phyloP scores from a whole-genome alignment of 2,113 vertebrate species.

The Peromyscus californicus region DNA sequence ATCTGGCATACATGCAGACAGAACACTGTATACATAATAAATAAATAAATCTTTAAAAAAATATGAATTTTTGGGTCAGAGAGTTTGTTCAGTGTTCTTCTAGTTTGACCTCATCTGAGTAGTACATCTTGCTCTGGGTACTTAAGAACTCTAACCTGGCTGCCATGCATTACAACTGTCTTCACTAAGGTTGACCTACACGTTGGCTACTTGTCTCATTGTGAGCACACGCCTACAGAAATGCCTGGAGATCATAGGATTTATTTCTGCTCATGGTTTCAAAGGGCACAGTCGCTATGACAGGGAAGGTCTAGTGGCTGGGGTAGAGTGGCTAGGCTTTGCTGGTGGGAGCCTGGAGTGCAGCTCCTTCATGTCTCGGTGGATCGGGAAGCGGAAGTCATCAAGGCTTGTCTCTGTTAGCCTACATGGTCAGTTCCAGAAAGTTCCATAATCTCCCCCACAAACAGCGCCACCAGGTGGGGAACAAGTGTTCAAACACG shows the following conservation, averaged over 20 bases:
- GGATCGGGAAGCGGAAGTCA: neutral
- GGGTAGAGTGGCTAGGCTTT: no score
- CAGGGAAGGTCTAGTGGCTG: no score
- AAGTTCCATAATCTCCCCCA: no score
- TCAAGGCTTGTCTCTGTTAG: neutral
- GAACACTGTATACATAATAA: no score
- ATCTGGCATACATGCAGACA: no score
- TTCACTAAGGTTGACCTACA: neutral
- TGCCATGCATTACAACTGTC: neutral
- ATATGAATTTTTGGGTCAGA: neutral
- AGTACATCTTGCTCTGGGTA: neutral
- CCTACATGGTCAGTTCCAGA: neutral
- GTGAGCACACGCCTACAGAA: neutral
- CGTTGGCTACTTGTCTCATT: neutral
- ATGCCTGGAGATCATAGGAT: no score
- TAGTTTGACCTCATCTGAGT: neutral
- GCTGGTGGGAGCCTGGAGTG: neutral
- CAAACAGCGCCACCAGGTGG: neutral
- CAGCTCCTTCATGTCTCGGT: neutral
- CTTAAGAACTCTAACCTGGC: neutral
- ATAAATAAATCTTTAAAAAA: no score
- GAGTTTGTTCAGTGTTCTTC: neutral
- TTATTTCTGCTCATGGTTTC: neutral
- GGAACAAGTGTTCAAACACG: neutral
- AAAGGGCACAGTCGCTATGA: neutral